Base-by-base conservation (phyloP, 1,140 invertebrate genomes). In the Agrypnia vestita region DNA sequence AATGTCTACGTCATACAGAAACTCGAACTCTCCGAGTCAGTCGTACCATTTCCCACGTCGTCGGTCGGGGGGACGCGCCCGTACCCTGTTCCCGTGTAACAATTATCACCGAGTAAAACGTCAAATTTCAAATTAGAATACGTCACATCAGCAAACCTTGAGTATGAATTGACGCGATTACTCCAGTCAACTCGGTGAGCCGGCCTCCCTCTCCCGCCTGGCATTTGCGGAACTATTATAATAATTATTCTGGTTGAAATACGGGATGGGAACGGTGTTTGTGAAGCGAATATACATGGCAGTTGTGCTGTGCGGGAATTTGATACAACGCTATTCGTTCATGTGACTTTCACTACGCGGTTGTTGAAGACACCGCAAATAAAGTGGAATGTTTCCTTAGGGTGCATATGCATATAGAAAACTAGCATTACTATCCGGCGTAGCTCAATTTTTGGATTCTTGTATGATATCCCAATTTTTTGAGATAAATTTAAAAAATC, bases 161-260 rank as follows among this genome's bases (percentile, higher is more conserved):
- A 19, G 55, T 59, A 59, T 73, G 73, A 46, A 80, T 76, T 56
- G 61, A 76, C 62, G 51, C 67, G 56, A 76, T 80, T 69, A 67
- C 62, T 69, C 10, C 10, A 51, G 19, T 46, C 35, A 17, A 19
- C 61, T 67, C 9, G 35, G 35, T 44, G 15, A 15, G 1, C 11
- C 62, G n/a, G 43, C 0, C 17, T 21, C 19, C 0, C 17, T 21
- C 19, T 61, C 51, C 17, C 51, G 49, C 47, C 62, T 19, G 44
- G 15, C 12, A 44, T 78, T 78, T 56, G 15, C 35, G 53, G 56
- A 46, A 69, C 78, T 61, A 62, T 72, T 73, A 73, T 51, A 43
- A 61, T 79, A 79, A 79, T 79, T 73, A 79, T 61, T 73, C 69
- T 72, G 61, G 25, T 35, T 35, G 25, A 35, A 35, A 35, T 35